Base-by-base conservation (phyloP, 2,888 invertebrate species). In the Sisyra nigra region DNA sequence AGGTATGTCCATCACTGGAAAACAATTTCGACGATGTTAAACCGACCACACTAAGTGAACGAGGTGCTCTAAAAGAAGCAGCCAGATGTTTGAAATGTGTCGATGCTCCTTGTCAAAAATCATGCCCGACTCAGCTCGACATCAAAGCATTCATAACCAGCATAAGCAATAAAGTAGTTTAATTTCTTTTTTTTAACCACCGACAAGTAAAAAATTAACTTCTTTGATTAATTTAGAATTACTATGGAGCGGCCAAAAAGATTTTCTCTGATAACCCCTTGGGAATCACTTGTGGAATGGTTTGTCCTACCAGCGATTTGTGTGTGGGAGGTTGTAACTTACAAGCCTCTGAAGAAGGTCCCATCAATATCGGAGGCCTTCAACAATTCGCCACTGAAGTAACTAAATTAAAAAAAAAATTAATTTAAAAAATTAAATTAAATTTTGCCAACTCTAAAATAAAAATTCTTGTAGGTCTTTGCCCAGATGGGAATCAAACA, bases 251-350 rank as follows among this genome's bases (percentile, higher is more conserved):
- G 2, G 87, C 92, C 0, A 92, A 92, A 58, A 80, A 87, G 0
- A 98, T 98, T 44, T 76, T 98, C 44, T 94, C 94, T 0, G 97
- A 98, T 59, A 98, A 98, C 61, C 97, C 98, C 0, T 64, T 97
- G 42, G 98, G 93, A 0, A 68, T 94, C 2, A 89, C 91, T 0
- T 93, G 93, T 54, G 93, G 93, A 18, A 98, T 98, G 97, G 96
- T 98, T 15, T 97, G 97, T 53, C 97, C 97, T 2, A 97, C 97
- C 0, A 94, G 93, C 57, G 97, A 98, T 62, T 74, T 98, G 1
- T 98, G 97, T 60, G 96, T 96, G 0, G 97, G 97, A 0, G 93
- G 94, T 0, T 98, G 97, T 62, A 98, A 98, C 64, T 68, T 98
- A 8, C 82, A 88, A 57, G 97, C 94, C 0, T 78, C 82, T 8